These are phyloP conservation scores for Delphinapterus leucas DNA, from an alignment of 2,113 vertebrate species.

Conservation along the genomic window DNA sequence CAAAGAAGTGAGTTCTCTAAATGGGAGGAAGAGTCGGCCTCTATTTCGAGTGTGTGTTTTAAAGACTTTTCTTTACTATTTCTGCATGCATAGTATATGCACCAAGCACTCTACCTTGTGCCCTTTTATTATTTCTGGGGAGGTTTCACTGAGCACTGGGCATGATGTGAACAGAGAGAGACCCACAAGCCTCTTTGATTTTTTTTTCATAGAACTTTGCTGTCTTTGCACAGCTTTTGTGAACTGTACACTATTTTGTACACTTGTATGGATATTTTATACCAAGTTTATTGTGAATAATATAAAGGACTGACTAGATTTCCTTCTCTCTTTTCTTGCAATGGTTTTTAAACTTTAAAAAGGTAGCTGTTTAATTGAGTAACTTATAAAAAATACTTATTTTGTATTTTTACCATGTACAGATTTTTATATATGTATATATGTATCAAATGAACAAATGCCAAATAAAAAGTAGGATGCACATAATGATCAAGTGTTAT, in stretches of 20 bases:
- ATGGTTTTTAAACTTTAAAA: conserved; percentile 69
- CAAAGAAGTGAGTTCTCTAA: neutral
- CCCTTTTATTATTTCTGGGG: neutral
- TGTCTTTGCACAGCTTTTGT: conserved; percentile 85
- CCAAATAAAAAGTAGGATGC: conserved; percentile 80
- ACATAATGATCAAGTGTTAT: neutral
- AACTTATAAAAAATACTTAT: conserved; percentile 88
- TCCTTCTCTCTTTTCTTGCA: conserved; percentile 32
- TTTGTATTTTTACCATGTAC: conserved; percentile 87
- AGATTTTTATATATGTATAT: conserved; percentile 87
- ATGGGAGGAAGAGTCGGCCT: neutral
- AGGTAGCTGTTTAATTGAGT: conserved; percentile 80
- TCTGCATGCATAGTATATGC: neutral
- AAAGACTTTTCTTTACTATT: conserved; percentile 41
- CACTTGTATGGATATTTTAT: conserved; percentile 87
- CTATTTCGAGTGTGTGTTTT: neutral
- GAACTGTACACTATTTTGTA: conserved; percentile 86
- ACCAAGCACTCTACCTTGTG: conserved; percentile 3
- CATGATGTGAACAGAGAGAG: conserved; percentile 64
- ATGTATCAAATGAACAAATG: conserved; percentile 78
- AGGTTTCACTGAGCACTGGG: neutral
- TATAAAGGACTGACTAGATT: conserved; percentile 67
- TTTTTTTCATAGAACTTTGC: conserved; percentile 80
- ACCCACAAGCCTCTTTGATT: conserved; percentile 76
- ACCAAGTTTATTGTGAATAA: conserved; percentile 83